phyloP scores from a whole-genome alignment of 1,140 invertebrate genomes.

The Dendrolimus kikuchii region DNA sequence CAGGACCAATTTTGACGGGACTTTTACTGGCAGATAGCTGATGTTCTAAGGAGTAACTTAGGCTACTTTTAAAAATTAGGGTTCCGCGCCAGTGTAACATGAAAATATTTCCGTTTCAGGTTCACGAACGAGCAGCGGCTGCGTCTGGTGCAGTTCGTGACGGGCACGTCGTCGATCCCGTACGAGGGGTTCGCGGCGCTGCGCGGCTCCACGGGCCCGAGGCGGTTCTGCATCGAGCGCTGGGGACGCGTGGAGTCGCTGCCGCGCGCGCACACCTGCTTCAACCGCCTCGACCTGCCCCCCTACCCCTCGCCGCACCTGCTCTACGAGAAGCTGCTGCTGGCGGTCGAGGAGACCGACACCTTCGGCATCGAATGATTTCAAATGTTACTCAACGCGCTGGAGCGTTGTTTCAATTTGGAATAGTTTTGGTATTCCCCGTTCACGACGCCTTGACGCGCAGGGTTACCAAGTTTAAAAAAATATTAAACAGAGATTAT shows the following conservation, averaged over 20 bases:
- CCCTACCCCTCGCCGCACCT: conserved; percentile 95
- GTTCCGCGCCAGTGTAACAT: neutral
- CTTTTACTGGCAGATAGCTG: no score
- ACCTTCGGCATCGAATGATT: conserved; percentile 96
- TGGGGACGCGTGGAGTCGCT: conserved; percentile 97
- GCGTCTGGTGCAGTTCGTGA: conserved; percentile 95
- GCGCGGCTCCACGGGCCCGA: conserved; percentile 93
- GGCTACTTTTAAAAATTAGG: neutral
- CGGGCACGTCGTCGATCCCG: conserved; percentile 96
- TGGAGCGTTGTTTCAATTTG: no score
- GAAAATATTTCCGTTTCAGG: conserved; percentile 44
- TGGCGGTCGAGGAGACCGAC: conserved; percentile 97
- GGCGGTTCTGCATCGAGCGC: conserved; percentile 98
- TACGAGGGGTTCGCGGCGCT: conserved; percentile 97
- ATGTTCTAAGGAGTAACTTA: no score
- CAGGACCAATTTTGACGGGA: no score
- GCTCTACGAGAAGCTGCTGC: conserved; percentile 93
- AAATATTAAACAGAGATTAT: no score
- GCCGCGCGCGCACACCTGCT: conserved; percentile 97
- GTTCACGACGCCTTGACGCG: no score
- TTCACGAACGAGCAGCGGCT: conserved; percentile 96
- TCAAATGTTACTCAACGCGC: no score
- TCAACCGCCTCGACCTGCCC: conserved; percentile 96
- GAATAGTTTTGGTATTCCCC: no score
- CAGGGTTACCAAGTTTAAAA: no score